Conservation (phyloP, 2,797 vertebrate species). For the Petrocephalus schoutedeni region DNA sequence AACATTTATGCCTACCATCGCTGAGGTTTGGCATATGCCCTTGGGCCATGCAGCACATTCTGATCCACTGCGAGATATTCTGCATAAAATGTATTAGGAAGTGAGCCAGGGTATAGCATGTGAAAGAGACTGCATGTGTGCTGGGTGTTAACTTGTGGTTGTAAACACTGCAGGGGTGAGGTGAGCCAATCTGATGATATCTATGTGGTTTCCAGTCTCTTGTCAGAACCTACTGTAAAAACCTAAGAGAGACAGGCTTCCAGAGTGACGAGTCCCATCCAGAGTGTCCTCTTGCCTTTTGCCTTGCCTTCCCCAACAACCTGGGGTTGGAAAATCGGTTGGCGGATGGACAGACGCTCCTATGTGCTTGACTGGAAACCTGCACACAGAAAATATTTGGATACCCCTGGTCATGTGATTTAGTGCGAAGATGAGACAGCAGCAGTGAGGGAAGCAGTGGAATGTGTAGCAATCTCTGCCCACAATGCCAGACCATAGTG, state of each 20-base stretch:
- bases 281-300: too few relatives aligned
- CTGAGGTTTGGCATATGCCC: background rate
- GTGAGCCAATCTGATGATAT: slow-evolving; percentile 27
- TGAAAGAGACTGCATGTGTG: background rate
- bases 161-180: slow-evolving; percentile 20
- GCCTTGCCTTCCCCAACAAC: too few relatives aligned
- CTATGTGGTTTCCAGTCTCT: slow-evolving; percentile 13
- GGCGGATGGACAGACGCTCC: too few relatives aligned
- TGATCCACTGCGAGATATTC: background rate
- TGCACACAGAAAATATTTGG: too few relatives aligned
- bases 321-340: too few relatives aligned
- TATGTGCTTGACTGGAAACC: too few relatives aligned
- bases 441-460: too few relatives aligned
- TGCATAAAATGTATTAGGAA: background rate
- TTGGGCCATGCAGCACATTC: background rate
- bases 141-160: slow-evolving; percentile 19
- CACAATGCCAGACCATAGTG: too few relatives aligned
- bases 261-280: too few relatives aligned
- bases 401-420: too few relatives aligned
- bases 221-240: background rate
- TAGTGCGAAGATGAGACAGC: too few relatives aligned
- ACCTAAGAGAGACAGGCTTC: background rate
- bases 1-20: background rate
- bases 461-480: too few relatives aligned
- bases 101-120: background rate